Evolutionary conservation across 2,797 vertebrate species (phyloP), one percentile per base, ranked within the genome.

Genomic region (Scleropages formosus): DNA sequence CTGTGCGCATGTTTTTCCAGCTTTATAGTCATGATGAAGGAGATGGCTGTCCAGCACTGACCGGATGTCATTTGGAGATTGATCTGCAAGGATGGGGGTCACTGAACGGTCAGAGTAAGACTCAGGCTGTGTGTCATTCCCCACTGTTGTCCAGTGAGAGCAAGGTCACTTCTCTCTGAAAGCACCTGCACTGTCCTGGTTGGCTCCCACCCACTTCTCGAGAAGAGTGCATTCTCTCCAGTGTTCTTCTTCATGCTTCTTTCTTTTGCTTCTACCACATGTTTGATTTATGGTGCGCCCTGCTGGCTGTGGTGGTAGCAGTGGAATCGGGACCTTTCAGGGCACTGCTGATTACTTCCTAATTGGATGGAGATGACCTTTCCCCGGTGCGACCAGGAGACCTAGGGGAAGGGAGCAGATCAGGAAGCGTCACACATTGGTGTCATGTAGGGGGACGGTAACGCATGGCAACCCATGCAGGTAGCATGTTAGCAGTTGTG

Each of bases 301-400:
- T n/a, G 13, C 16, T 58, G 15, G 8, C 18, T 56, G 49, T 58
- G 49, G 51, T 53, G 18, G 51, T 24, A 71, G 51, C 15, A 1
- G 0, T 81, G 88, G 87, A 90, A 89, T 83, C 69, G 81, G n/a
- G 86, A 82, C 90, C 89, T 89, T 82, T 16, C 82, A 93, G 92
- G 94, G 92, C 93, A 93, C 94, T 89, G 89, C 93, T 94, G 93
- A 96, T 94, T 94, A 95, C 91, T 89, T 93, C 95, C 93, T 96
- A 96, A 97, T 96, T 96, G 94, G 93, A 93, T 93, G 85, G 88
- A 78, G 77, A 91, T 96, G 95, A 97, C 94, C 95, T 96, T 96
- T 95, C 90, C 84, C 89, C 88, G 12, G 83, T 89, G 88, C 88
- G 92, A 92, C 93, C 92, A 90, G 88, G 44, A 39, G 82, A n/a